These are phyloP conservation scores for Gortyna flavago DNA, from an alignment of 2,888 invertebrate genomes.

Conservation along the genomic window DNA sequence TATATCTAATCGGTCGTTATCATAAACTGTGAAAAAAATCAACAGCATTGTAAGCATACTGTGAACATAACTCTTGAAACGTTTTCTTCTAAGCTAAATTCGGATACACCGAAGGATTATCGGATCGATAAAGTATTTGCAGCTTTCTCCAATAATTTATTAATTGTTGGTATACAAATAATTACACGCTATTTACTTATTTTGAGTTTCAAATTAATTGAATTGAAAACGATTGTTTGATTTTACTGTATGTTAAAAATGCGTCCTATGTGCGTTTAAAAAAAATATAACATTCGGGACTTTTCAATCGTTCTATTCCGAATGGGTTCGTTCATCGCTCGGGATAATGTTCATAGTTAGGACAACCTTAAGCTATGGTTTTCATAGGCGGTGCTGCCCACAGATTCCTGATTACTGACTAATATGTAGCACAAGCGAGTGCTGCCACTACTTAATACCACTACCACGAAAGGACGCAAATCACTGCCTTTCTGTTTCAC, in stretches of 20 bases:
- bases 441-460: conserved; percentile 38
- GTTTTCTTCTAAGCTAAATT: not conserved
- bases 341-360: conserved; percentile 19
- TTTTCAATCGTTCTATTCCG: conserved; percentile 2
- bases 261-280: conserved; percentile 7
- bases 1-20: conserved; percentile 58
- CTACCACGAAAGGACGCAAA: conserved; percentile 53
- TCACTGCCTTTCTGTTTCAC: conserved; percentile 59
- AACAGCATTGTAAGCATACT: conserved; percentile 42
- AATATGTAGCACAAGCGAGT: too few relatives aligned
- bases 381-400: conserved; percentile 27
- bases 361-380: conserved; percentile 27
- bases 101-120: conserved; percentile 19
- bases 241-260: not conserved
- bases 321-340: conserved; percentile 13
- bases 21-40: conserved; percentile 44
- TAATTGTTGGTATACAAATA: conserved; percentile 10
- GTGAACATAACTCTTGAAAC: conserved; percentile 25
- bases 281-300: not conserved
- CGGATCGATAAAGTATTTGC: conserved; percentile 28
- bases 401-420: too few relatives aligned
- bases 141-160: conserved; percentile 22
- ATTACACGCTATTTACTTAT: conserved; percentile 5
- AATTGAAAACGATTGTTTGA: not conserved
- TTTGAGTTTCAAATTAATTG: conserved; percentile 10